Base-by-base conservation (phyloP, 2,113 vertebrate genomes). In the Circaetus gallicus region DNA sequence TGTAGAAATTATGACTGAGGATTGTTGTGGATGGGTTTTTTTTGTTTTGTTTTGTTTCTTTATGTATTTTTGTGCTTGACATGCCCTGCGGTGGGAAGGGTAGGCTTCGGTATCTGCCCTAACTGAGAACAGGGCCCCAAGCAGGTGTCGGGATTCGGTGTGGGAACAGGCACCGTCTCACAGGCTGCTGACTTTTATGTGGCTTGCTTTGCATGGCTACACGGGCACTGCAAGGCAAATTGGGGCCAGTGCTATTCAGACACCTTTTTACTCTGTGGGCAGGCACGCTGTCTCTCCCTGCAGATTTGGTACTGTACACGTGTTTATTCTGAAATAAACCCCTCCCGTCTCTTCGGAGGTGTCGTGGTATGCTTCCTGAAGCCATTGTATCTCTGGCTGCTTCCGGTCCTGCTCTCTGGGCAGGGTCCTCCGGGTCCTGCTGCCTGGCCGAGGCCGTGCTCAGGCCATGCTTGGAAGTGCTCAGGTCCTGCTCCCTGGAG, bases 401-500 rank as follows among this genome's bases (percentile, higher is more conserved):
- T 76, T 89, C 59, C 31, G 62, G 72, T 78, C 52, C 58, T 56
- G 62, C 11, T 90, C 26, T 47, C 47, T 47, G 59, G 18, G 25
- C 76, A 74, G 69, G 28, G 26, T 78, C 15, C 38, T 86, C 77
- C 0, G 1, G 13, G 45, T 84, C 19, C 49, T 84, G 67, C 66
- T 80, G 79, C 79, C 17, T 2, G 11, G 49, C 71, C 0, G 1
- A 66, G 47, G 10, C 81, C 0, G 0, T n/a, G 40, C 32, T 45
- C 7, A 20, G 47, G 47, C 34, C 6, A 13, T 52, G 69, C 82
- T 38, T n/a, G 63, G 22, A 42, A 91, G 9, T 36, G 31, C 36
- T 63, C 25, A 22, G n/a, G 25, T 72, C 78, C 50, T 62, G 52
- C 62, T 94, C 32, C 56, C 20, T 7, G 7, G 32, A 45, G 62